Evolutionary conservation across 2,888 invertebrate species (phyloP).

Genomic region (Parnassius glacialis): DNA sequence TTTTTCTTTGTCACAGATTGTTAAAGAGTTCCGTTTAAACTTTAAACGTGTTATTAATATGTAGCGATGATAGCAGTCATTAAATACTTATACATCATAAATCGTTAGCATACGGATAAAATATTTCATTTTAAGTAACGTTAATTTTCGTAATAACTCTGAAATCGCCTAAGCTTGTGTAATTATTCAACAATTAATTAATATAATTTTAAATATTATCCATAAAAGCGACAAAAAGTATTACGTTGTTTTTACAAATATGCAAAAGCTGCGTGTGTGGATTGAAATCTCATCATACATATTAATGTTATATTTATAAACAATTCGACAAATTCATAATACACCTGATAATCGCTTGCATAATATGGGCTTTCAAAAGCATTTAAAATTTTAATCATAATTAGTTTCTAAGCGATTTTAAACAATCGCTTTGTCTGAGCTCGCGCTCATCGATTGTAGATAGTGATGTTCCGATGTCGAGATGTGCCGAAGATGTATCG

Average conservation of each 20-base stretch:
- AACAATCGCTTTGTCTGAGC: slow-evolving; percentile 63
- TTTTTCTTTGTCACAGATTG: no score
- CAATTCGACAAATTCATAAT: not conserved
- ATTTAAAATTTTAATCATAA: slow-evolving; percentile 36
- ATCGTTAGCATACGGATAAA: no score
- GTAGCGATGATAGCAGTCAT: no score
- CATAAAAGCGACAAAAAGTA: not conserved
- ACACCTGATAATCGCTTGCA: not conserved
- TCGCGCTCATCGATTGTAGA: slow-evolving; percentile 61
- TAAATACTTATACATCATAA: no score
- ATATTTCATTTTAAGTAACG: no score
- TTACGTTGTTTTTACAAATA: not conserved
- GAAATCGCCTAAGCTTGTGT: no score
- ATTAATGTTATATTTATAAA: not conserved
- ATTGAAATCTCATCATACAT: no score
- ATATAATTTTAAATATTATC: not conserved
- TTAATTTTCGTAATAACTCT: no score
- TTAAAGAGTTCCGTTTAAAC: no score
- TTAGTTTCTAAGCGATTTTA: slow-evolving; percentile 53
- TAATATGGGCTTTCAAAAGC: slow-evolving; percentile 21
- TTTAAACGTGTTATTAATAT: no score
- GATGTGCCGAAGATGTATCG: slow-evolving; percentile 62
- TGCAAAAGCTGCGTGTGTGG: no score
- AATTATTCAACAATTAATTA: not conserved
- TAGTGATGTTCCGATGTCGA: slow-evolving; percentile 59